Conservation (phyloP, 1,140 invertebrate species). For the Anoplolepis gracilipes region DNA sequence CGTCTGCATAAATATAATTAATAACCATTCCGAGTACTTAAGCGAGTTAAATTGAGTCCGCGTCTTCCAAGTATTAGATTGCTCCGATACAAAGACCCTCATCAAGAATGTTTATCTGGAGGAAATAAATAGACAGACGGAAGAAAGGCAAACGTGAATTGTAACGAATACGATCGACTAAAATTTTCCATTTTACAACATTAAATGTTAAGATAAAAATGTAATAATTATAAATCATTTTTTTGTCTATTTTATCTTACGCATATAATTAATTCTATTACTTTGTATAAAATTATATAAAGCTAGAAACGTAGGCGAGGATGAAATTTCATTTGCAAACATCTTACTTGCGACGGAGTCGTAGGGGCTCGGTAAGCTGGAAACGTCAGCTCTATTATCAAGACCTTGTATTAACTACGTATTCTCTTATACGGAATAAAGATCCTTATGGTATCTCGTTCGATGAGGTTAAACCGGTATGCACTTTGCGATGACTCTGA, state of each 20-base stretch:
- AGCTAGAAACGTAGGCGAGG: background rate
- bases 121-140: background rate
- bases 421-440: constrained; percentile 43
- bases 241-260: background rate
- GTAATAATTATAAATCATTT: background rate
- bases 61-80: constrained; percentile 44
- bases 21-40: constrained; percentile 71
- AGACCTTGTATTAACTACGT: constrained; percentile 49
- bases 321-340: background rate
- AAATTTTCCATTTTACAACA: background rate
- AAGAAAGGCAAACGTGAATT: background rate
- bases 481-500: constrained; percentile 38
- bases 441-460: constrained; percentile 32
- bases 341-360: constrained; percentile 7
- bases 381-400: constrained; percentile 28
- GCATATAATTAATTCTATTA: background rate
- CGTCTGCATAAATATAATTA: constrained; percentile 62
- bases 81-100: constrained; percentile 19
- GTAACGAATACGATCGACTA: background rate
- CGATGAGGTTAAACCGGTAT: constrained; percentile 58
- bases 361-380: background rate
- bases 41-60: constrained; percentile 65
- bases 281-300: background rate
- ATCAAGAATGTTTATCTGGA: background rate
- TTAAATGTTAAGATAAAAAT: constrained; percentile 10